Evolutionary conservation across 2,797 vertebrate species (phyloP).

Genomic region (Protonibea diacanthus): DNA sequence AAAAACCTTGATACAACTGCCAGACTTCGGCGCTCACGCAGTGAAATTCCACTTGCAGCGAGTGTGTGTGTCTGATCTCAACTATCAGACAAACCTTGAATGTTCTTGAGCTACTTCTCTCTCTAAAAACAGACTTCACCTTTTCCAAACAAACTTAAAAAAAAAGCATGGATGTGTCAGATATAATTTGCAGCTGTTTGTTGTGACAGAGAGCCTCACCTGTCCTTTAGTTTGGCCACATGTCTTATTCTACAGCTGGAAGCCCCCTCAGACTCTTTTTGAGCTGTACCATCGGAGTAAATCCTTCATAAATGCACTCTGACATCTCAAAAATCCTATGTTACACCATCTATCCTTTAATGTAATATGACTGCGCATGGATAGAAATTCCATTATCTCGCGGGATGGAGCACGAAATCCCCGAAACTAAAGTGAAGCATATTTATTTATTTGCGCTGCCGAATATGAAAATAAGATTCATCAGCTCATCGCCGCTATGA

Average conservation of each 20-base stretch:
- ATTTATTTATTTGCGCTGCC: constrained; percentile 23
- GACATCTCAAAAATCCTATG: constrained; percentile 38
- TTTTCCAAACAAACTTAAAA: background rate
- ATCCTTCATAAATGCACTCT: constrained; percentile 45
- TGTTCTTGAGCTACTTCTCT: constrained; percentile 21
- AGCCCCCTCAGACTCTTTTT: constrained; percentile 15
- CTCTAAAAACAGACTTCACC: constrained; percentile 1
- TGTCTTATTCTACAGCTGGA: constrained; percentile 5
- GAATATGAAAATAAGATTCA: constrained; percentile 4
- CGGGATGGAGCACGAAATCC: constrained; percentile 24
- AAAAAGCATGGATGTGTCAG: constrained; percentile 12
- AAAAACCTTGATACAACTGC: constrained; percentile 43
- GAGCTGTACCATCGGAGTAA: constrained; percentile 20
- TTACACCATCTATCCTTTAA: constrained; percentile 43
- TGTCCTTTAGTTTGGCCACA: constrained; percentile 25
- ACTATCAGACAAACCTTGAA: constrained; percentile 23
- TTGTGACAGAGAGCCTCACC: constrained; percentile 8
- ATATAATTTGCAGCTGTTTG: constrained; percentile 19
- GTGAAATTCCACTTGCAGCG: constrained; percentile 31
- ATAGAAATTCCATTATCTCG: constrained; percentile 45
- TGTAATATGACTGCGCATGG: constrained; percentile 36
- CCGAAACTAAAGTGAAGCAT: constrained; percentile 13
- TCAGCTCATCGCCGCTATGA: background rate
- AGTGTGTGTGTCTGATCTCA: constrained; percentile 25
- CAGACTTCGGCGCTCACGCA: constrained; percentile 48